Base-by-base conservation (phyloP, 2,113 vertebrate genomes). In the Pelodiscus sinensis region DNA sequence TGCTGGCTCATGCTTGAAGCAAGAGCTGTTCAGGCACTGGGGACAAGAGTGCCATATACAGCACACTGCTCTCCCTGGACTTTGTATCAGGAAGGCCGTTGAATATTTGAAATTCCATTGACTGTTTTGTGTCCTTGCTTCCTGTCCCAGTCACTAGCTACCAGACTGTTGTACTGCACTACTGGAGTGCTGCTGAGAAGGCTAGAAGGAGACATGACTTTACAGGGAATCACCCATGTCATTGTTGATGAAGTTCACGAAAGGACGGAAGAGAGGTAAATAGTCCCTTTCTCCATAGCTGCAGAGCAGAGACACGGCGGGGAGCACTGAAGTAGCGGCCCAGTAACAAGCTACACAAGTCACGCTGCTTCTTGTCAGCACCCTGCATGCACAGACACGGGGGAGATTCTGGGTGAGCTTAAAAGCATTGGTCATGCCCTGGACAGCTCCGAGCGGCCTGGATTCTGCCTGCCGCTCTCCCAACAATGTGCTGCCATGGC, bases 241-340 rank as follows among this genome's bases (percentile, higher is more conserved):
- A 98, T 99, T 60, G 98, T 99, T 85, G 99, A 99, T 87, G 99
- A 99, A 97, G 99, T 99, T 92, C 99, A 99, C 0, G 99, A 99
- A 96, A 98, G 99, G 91, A 99, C 99, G 9, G 99, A 99, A 92
- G 99, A 99, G 97, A 99, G 99, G 99, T 99, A 97, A 97, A 35
- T 73, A 77, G 91, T 75, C 80, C 65, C 58, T 79, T 81, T 18
- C 29, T 21, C 57, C 21, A 0, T 88, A 83, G 81, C 71, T 77
- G 56, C 57, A 94, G n/a, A 44, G 68, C 77, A 82, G 51, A 85
- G 79, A 44, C 0, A 0, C 5, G 44, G 7, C 77, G 9, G 38
- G 78, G 80, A 90, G 50, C 35, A 16, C 60, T 19, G 75, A 88
- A 44, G 27, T 55, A 44, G 27, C 38, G 68, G 57, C 57, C 25